A percentile compares a stretch with the other conserved stretches of the same genome.
phyloP scores from a whole-genome alignment of 2,888 invertebrate genomes.

The Colletes collaris region DNA sequence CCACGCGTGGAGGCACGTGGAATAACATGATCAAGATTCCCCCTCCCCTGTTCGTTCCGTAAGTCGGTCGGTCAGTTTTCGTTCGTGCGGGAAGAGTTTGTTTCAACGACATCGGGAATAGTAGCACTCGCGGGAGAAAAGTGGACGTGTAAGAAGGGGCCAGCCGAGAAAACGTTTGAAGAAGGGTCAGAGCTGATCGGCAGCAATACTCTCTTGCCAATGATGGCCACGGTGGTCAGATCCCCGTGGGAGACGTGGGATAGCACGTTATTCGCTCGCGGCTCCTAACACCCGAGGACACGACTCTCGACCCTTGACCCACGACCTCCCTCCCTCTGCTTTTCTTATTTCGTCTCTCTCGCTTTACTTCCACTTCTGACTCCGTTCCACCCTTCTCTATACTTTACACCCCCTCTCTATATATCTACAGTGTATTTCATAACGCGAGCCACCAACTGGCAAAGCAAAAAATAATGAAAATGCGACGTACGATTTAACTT shows the following conservation, averaged over 20 bases:
- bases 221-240: slow-evolving; percentile 60
- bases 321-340: not conserved
- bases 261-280: slow-evolving; percentile 75
- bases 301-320: slow-evolving; percentile 58
- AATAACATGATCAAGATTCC: slow-evolving; percentile 43
- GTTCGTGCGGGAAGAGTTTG: slow-evolving; percentile 61
- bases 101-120: slow-evolving; percentile 64
- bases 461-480: too few species aligned
- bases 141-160: slow-evolving; percentile 55
- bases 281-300: slow-evolving; percentile 69
- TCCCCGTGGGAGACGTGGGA: slow-evolving; percentile 74
- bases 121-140: slow-evolving; percentile 71
- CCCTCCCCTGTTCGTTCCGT: not conserved
- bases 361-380: not conserved
- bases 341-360: slow-evolving; percentile 5
- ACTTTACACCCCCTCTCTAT: too few species aligned
- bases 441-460: too few species aligned
- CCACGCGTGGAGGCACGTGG: slow-evolving; percentile 1
- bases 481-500: too few species aligned
- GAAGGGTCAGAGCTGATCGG: slow-evolving; percentile 67
- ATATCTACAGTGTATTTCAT: too few species aligned
- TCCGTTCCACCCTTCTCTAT: not conserved
- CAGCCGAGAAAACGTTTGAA: slow-evolving; percentile 62
- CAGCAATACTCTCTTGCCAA: slow-evolving; percentile 62
- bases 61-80: slow-evolving; percentile 45